These are phyloP conservation scores for Limnodromus scolopaceus DNA, from an alignment of 2,797 vertebrate species.

Conservation along the genomic window DNA sequence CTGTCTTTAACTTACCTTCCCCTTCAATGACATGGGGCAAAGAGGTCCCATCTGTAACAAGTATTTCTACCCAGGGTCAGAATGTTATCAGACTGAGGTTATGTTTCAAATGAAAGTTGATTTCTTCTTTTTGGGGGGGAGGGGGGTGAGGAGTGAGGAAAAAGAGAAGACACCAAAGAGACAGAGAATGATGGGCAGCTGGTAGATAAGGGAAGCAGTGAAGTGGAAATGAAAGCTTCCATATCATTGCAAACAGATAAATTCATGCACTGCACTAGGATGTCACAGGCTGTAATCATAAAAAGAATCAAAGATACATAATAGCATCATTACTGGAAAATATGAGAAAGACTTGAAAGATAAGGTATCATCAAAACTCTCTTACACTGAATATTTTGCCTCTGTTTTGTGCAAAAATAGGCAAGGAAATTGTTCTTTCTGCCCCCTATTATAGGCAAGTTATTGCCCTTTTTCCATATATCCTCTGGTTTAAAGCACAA, in stretches of 20 bases:
- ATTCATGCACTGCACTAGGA: not conserved
- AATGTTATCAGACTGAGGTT: not conserved
- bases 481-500: slow-evolving; percentile 46
- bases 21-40: not conserved
- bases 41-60: not conserved
- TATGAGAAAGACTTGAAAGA: slow-evolving; percentile 43
- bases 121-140: not conserved
- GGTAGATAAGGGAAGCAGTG: slow-evolving; percentile 39
- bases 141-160: not conserved
- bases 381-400: slow-evolving; percentile 31
- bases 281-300: slow-evolving; percentile 55
- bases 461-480: not conserved
- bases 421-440: slow-evolving; percentile 12
- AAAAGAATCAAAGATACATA: slow-evolving; percentile 45
- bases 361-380: slow-evolving; percentile 29
- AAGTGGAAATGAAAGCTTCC: slow-evolving; percentile 55
- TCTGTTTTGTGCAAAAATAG: slow-evolving; percentile 39
- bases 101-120: not conserved
- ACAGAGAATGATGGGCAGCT: slow-evolving; percentile 27
- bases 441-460: not conserved
- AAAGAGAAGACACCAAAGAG: not conserved
- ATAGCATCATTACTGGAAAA: slow-evolving; percentile 1
- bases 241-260: slow-evolving; percentile 41
- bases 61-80: not conserved
- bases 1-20: not conserved